Percentiles rank a stretch among this genome's conserved stretches.
Evolutionary conservation across 2,113 vertebrate genomes (phyloP).

Genomic region (Brachyhypopomus occidentalis): DNA sequence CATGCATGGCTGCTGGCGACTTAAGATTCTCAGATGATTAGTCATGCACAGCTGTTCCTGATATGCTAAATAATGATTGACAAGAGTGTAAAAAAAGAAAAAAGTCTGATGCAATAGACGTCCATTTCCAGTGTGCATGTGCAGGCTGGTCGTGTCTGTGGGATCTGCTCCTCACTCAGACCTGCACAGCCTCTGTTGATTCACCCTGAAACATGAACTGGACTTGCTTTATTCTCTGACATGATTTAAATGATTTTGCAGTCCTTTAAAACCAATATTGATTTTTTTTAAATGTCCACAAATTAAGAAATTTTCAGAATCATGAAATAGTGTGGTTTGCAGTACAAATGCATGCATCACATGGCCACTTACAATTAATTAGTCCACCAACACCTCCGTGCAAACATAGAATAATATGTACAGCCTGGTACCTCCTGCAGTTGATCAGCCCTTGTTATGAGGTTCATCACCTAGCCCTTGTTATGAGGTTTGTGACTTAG

Average conservation of each 20-base stretch:
- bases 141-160: background rate
- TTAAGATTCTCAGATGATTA: slow-evolving; percentile 41
- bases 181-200: background rate
- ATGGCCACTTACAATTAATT: too few relatives aligned
- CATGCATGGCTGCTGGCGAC: slow-evolving; percentile 23
- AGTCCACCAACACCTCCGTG: too few relatives aligned
- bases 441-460: too few relatives aligned
- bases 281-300: background rate
- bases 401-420: too few relatives aligned
- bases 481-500: too few relatives aligned
- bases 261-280: too few relatives aligned
- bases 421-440: too few relatives aligned
- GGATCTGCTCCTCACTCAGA: slow-evolving; percentile 1
- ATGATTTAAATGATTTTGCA: too few relatives aligned
- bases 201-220: background rate
- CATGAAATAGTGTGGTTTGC: too few relatives aligned
- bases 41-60: slow-evolving; percentile 40
- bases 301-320: background rate
- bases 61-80: slow-evolving; percentile 40
- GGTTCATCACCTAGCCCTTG: too few relatives aligned
- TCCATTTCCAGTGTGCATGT: background rate
- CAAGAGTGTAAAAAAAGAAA: background rate
- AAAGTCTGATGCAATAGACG: background rate
- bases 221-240: background rate
- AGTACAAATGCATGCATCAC: too few relatives aligned